Percentiles rank a stretch among this genome's conserved stretches.
Evolutionary conservation across 2,888 invertebrate species (phyloP).

Genomic region (Xylota segnis): DNA sequence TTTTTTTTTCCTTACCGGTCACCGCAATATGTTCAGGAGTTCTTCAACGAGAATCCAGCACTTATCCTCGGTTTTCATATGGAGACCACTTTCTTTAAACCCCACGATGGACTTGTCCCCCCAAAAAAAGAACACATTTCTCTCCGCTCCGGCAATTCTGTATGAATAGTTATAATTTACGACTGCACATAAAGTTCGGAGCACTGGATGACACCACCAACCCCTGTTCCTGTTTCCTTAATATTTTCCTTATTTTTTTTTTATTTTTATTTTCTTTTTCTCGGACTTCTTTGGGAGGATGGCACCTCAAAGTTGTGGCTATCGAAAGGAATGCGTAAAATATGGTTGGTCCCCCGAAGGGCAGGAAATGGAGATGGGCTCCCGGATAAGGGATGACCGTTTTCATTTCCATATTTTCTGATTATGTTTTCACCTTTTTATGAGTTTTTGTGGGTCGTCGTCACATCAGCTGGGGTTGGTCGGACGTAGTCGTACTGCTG

Average conservation of each 20-base stretch:
- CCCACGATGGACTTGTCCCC: conserved; percentile 49
- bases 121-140: conserved; percentile 49
- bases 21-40: conserved; percentile 50
- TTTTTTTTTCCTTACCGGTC: conserved; percentile 34
- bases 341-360: conserved; percentile 56
- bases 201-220: conserved; percentile 25
- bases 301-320: conserved; percentile 70
- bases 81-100: conserved; percentile 68
- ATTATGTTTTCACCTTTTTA: conserved; percentile 77
- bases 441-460: conserved; percentile 63
- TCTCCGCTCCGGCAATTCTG: conserved; percentile 49
- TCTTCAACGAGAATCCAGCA: conserved; percentile 53
- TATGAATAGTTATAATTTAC: conserved; percentile 76
- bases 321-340: conserved; percentile 70
- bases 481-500: not conserved
- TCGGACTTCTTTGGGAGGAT: conserved; percentile 21
- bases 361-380: conserved; percentile 44
- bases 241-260: conserved; percentile 49
- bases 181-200: conserved; percentile 67
- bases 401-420: conserved; percentile 74
- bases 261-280: conserved; percentile 54
- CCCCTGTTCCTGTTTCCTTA: conserved; percentile 32
- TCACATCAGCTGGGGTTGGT: conserved; percentile 7
- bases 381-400: conserved; percentile 59
- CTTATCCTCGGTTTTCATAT: conserved; percentile 38